A percentile compares a stretch with the other conserved stretches of the same genome.
Conservation (phyloP, 2,113 vertebrate species). For the Helogale parvula region DNA sequence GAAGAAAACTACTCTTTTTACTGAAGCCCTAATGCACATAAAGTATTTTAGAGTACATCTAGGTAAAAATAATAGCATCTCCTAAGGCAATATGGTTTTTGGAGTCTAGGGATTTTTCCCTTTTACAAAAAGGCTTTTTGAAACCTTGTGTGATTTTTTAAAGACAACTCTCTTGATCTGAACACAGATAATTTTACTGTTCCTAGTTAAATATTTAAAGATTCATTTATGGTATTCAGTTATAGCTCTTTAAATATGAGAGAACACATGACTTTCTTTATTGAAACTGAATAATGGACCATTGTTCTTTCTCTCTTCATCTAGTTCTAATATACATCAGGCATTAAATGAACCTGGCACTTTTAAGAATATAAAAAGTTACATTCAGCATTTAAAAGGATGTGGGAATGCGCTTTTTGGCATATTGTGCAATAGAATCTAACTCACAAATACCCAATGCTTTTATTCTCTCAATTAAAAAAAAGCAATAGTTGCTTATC, state of each 20-base stretch:
- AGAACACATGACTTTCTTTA: not conserved
- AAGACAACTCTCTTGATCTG: not conserved
- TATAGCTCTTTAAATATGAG: not conserved
- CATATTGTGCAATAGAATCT: not conserved
- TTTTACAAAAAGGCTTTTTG: not conserved
- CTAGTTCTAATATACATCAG: not conserved
- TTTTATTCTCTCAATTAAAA: not conserved
- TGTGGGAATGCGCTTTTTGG: not conserved
- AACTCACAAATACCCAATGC: not conserved
- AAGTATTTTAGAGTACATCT: slow-evolving; percentile 24
- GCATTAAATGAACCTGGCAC: not conserved
- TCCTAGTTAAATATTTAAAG: slow-evolving; percentile 29
- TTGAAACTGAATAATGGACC: not conserved
- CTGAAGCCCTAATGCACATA: not conserved
- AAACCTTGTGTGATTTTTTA: not conserved
- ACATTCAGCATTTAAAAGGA: not conserved
- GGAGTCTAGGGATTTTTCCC: not conserved
- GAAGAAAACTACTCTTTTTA: not conserved
- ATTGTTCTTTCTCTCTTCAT: slow-evolving; percentile 6
- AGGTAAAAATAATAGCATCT: slow-evolving; percentile 1
- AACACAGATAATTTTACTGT: not conserved
- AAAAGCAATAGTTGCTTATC: not conserved
- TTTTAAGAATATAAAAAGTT: slow-evolving; percentile 9
- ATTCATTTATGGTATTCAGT: not conserved
- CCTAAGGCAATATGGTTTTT: not conserved